Evolutionary conservation across 2,113 vertebrate species (phyloP).

Genomic region (Leptodactylus fuscus): DNA sequence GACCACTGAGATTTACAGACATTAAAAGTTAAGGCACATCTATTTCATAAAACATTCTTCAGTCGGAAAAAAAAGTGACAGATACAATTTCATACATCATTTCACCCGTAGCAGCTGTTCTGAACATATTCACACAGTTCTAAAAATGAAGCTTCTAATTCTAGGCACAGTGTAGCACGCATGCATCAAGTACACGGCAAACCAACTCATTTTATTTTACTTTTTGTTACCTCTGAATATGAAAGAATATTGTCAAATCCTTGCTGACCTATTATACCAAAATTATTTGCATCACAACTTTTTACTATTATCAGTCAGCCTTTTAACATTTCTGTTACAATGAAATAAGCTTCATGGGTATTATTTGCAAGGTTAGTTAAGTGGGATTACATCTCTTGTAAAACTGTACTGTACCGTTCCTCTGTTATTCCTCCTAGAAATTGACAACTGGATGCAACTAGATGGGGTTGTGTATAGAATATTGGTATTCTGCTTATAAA

Average conservation of each 20-base stretch:
- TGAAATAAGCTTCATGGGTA: no score
- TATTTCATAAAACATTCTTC: constrained; percentile 33
- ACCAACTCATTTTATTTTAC: neutral
- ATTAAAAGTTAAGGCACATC: constrained; percentile 10
- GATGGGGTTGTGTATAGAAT: no score
- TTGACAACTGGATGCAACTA: no score
- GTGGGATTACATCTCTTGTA: no score
- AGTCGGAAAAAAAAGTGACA: neutral
- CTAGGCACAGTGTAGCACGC: neutral
- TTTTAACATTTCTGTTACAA: no score
- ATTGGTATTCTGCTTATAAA: no score
- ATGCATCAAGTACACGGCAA: neutral
- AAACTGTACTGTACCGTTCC: no score
- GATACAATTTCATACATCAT: neutral
- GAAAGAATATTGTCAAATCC: neutral
- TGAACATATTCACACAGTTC: constrained; percentile 2
- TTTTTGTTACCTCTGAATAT: neutral
- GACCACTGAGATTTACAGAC: neutral
- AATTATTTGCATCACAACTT: no score
- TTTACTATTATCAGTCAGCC: no score
- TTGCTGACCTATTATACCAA: no score
- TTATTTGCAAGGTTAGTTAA: no score
- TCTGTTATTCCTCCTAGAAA: no score
- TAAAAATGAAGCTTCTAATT: neutral
- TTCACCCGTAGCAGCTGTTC: neutral